These are phyloP conservation scores for Drosophila guanche DNA, from an alignment of 1,140 invertebrate species.

Conservation along the genomic window DNA sequence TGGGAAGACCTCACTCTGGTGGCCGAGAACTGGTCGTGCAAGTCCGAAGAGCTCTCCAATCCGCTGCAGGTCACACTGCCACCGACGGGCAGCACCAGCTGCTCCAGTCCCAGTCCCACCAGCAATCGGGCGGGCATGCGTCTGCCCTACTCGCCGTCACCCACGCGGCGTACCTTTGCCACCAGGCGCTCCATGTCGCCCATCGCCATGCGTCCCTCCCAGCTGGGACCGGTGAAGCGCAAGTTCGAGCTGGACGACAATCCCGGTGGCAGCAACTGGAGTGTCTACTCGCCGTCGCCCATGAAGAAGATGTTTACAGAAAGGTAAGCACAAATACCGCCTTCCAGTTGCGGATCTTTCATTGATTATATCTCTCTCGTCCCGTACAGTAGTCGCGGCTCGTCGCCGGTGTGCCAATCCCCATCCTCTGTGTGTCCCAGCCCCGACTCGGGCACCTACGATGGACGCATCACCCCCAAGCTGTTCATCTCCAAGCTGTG, in stretches of 20 bases:
- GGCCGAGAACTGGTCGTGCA: constrained; percentile 85
- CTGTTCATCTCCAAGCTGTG: constrained; percentile 78
- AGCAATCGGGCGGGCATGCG: constrained; percentile 79
- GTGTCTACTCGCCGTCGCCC: constrained; percentile 77
- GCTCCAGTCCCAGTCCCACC: constrained; percentile 79
- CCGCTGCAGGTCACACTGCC: constrained; percentile 80
- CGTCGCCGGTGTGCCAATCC: constrained; percentile 84
- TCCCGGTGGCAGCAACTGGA: constrained; percentile 73
- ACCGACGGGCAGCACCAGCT: constrained; percentile 50
- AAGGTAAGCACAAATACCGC: constrained; percentile 47
- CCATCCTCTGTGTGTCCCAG: constrained; percentile 80
- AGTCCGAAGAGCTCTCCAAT: constrained; percentile 85
- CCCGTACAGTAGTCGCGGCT: constrained; percentile 84
- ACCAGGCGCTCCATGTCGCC: constrained; percentile 92
- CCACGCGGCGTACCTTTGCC: constrained; percentile 90
- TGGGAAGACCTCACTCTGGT: constrained; percentile 94
- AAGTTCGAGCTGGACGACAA: constrained; percentile 90
- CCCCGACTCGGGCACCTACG: constrained; percentile 80
- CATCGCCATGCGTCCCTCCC: constrained; percentile 90
- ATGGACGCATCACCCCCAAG: constrained; percentile 78
- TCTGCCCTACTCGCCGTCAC: constrained; percentile 89
- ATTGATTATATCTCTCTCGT: constrained; percentile 35
- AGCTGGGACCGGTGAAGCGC: constrained; percentile 89
- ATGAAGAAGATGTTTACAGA: constrained; percentile 82
- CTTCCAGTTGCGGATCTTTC: not conserved